These are phyloP conservation scores for Mola mola DNA, from an alignment of 2,113 vertebrate genomes.

Conservation along the genomic window DNA sequence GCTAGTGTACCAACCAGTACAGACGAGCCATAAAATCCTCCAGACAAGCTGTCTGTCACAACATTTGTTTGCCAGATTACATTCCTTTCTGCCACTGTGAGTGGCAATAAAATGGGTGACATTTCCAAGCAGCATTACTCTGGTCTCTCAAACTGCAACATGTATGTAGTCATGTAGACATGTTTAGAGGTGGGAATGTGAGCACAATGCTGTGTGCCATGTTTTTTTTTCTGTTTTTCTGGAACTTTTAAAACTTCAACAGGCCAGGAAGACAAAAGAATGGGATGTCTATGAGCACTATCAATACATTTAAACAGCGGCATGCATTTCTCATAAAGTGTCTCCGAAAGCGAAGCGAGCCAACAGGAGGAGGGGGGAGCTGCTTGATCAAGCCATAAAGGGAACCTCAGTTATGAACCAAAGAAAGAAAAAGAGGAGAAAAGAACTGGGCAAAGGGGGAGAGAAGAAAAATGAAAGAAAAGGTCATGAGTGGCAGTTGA, in stretches of 20 bases:
- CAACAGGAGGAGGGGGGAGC: conserved; percentile 65
- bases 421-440: conserved; percentile 72
- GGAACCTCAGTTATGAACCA: conserved; percentile 80
- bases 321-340: conserved; percentile 81
- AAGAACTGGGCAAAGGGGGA: conserved; percentile 69
- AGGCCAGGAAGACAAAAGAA: conserved; percentile 67
- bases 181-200: conserved; percentile 59
- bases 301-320: conserved; percentile 78
- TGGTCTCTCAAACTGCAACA: conserved; percentile 68
- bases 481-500: conserved; percentile 87
- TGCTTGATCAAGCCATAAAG: conserved; percentile 80
- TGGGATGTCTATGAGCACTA: conserved; percentile 67
- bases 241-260: conserved; percentile 71
- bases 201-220: conserved; percentile 58
- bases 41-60: conserved; percentile 83
- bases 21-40: conserved; percentile 75
- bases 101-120: conserved; percentile 73
- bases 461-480: conserved; percentile 80
- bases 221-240: conserved; percentile 57
- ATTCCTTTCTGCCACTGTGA: conserved; percentile 73
- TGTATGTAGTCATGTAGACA: conserved; percentile 74
- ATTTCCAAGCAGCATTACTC: conserved; percentile 65
- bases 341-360: conserved; percentile 69
- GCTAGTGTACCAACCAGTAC: conserved; percentile 56
- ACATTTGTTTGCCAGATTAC: conserved; percentile 84